These are phyloP conservation scores for Phenganax stokvisi DNA, from an alignment of 92 coral and sea anemone species.

Conservation along the genomic window DNA sequence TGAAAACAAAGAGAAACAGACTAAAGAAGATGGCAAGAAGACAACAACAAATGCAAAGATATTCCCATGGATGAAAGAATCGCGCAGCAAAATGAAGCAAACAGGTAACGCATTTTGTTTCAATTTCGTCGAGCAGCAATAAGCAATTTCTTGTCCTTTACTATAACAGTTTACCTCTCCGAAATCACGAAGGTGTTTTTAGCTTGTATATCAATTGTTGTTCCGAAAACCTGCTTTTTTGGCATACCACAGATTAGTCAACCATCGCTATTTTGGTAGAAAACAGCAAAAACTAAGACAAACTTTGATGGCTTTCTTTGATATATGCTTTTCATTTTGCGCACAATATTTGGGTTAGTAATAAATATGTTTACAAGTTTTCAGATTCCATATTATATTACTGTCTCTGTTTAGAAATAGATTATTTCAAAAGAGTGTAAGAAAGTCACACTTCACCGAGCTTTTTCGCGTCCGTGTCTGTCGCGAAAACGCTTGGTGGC, in stretches of 20 bases:
- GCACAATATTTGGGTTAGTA: conserved; percentile 16
- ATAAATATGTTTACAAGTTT: conserved; percentile 11
- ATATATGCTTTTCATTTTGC: background rate
- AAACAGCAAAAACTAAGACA: background rate
- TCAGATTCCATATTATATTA: background rate
- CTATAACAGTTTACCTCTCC: too few relatives aligned
- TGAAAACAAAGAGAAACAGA: background rate
- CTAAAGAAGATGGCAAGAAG: conserved; percentile 2
- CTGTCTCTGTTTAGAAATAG: conserved; percentile 7
- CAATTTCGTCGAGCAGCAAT: background rate
- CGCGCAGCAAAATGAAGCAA: conserved; percentile 72
- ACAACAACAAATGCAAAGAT: conserved; percentile 24
- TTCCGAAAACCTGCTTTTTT: background rate
- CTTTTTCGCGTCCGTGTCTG: conserved; percentile 36
- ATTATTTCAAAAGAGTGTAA: conserved; percentile 4
- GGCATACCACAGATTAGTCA: background rate
- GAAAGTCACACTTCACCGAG: conserved; percentile 16
- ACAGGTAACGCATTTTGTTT: background rate
- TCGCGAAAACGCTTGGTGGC: conserved; percentile 30
- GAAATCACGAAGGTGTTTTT: background rate
- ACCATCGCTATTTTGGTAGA: background rate
- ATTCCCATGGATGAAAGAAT: conserved; percentile 96
- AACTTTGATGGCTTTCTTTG: background rate
- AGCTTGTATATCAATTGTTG: background rate
- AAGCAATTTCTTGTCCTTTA: background rate